These are phyloP conservation scores for Hydropotes inermis DNA, from an alignment of 2,113 vertebrate genomes.

Conservation along the genomic window DNA sequence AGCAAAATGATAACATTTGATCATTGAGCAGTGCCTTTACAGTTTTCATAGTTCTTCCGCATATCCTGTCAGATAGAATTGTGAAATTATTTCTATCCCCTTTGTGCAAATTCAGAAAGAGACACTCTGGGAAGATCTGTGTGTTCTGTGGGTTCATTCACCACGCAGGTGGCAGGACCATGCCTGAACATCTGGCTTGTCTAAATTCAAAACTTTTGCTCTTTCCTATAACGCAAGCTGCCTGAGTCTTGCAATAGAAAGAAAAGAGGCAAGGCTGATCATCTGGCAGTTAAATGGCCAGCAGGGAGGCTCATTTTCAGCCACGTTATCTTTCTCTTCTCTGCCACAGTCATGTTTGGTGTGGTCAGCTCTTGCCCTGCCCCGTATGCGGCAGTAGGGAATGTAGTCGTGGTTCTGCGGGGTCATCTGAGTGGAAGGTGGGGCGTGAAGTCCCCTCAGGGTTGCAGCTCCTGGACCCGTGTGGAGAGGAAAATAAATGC, in stretches of 20 bases:
- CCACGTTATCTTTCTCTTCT: neutral
- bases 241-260: neutral
- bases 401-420: neutral
- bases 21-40: neutral
- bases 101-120: neutral
- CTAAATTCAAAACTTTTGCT: neutral
- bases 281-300: neutral
- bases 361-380: neutral
- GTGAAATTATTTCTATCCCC: neutral
- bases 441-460: neutral
- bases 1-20: neutral
- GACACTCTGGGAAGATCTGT: neutral
- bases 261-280: neutral
- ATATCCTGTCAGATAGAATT: neutral
- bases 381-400: rapidly evolving
- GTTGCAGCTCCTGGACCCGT: neutral
- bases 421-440: neutral
- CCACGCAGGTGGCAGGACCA: neutral
- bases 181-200: neutral
- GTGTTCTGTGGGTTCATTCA: neutral
- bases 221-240: neutral
- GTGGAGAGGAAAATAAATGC: neutral
- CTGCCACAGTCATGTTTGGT: neutral
- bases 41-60: neutral
- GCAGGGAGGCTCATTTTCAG: neutral